Conservation (phyloP, 2,888 invertebrate genomes). For the Synanthedon andrenaeformis region DNA sequence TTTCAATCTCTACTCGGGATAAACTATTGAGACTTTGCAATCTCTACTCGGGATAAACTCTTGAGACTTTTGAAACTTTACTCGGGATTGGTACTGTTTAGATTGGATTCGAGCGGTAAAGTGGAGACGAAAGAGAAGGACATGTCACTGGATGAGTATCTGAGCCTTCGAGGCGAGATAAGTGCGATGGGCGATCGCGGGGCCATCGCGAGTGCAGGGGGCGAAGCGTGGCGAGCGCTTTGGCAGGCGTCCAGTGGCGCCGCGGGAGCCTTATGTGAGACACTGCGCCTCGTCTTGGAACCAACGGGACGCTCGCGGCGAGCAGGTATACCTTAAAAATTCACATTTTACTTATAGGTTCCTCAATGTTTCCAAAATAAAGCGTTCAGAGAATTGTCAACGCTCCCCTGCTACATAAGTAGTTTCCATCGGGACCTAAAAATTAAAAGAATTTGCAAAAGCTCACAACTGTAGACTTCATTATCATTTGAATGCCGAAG, state of each 20-base stretch:
- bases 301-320: slow-evolving; percentile 93
- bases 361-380: too few species aligned
- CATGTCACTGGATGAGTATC: slow-evolving; percentile 40
- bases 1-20: too few species aligned
- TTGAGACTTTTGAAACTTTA: too few species aligned
- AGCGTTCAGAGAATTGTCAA: too few species aligned
- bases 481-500: too few species aligned
- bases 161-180: slow-evolving; percentile 24
- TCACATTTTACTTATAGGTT: too few species aligned
- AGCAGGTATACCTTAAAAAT: slow-evolving; percentile 45
- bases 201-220: slow-evolving; percentile 9
- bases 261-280: slow-evolving; percentile 91
- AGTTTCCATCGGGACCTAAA: too few species aligned
- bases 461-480: too few species aligned
- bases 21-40: too few species aligned
- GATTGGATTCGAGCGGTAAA: slow-evolving; percentile 15
- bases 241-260: slow-evolving; percentile 71
- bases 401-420: too few species aligned
- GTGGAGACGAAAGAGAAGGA: slow-evolving; percentile 17
- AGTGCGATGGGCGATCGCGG: slow-evolving; percentile 15
- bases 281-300: slow-evolving; percentile 92
- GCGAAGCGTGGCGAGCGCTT: slow-evolving; percentile 71
- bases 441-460: too few species aligned
- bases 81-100: not conserved
- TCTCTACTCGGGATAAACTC: too few species aligned